Base-by-base conservation (phyloP, 1,140 invertebrate species). In the Phymastichus coffea region DNA sequence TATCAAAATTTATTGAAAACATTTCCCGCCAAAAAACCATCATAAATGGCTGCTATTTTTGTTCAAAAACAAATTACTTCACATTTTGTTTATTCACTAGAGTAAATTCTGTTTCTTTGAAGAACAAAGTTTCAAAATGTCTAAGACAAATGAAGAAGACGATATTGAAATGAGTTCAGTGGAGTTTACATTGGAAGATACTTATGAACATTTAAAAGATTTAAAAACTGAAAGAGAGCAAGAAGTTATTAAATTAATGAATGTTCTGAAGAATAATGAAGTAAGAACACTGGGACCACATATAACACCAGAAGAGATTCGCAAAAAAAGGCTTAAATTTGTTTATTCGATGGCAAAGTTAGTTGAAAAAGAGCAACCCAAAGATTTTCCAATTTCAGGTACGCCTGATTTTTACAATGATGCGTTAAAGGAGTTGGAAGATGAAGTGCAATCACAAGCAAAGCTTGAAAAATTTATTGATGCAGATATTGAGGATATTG, bases 121-220 rank as follows among this genome's bases (percentile, higher is more conserved):
- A n/a, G n/a, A n/a, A n/a, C n/a, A n/a, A n/a, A n/a, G n/a, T n/a
- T n/a, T n/a, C n/a, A n/a, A n/a, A n/a, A n/a, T n/a, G n/a, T n/a
- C n/a, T n/a, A n/a, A n/a, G n/a, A n/a, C n/a, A n/a, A n/a, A n/a
- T n/a, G n/a, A n/a, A n/a, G n/a, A n/a, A n/a, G 46, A 48, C 3
- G n/a, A 48, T 48, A 8, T 20, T 2, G 30, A 56, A 15, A 37
- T 35, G 20, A 26, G 22, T 52, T 43, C 20, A 2, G 23, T 35
- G 15, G 49, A 46, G 12, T 70, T 71, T 35, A 68, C 73, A 1
- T 47, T 75, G 4, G 56, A 74, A 30, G 71, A 77, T 43, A 61
- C 69, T 1, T 63, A 66, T 6, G 70, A 70, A 17, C 20, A 57
- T 22, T 40, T 78, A 8, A 66, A 65, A 41, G 63, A 72, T 3